Percentiles rank a stretch among this genome's conserved stretches.
Conservation (phyloP, 2,113 vertebrate genomes). For the Poecilia latipinna region DNA sequence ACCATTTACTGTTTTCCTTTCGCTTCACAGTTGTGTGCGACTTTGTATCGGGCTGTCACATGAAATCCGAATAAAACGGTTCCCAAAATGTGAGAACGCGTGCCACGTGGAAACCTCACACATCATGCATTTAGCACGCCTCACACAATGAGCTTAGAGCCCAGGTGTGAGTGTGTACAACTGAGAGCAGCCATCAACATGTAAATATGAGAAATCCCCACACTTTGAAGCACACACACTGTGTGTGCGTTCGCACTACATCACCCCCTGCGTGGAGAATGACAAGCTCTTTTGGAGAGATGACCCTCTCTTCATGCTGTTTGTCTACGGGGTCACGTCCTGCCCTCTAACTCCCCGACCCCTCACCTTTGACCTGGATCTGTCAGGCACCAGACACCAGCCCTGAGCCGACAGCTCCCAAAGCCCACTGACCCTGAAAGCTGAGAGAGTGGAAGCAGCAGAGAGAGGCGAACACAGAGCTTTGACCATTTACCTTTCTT, state of each 20-base stretch:
- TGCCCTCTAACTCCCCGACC: constrained; percentile 68
- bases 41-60: neutral
- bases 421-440: constrained; percentile 74
- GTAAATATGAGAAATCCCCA: constrained; percentile 35
- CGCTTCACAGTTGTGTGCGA: neutral
- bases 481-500: constrained; percentile 51
- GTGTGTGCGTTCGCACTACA: constrained; percentile 40
- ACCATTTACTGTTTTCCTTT: neutral
- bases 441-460: constrained; percentile 9
- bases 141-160: constrained; percentile 3
- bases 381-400: constrained; percentile 69
- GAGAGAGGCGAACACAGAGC: constrained; percentile 23
- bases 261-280: constrained; percentile 70
- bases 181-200: constrained; percentile 32
- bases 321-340: constrained; percentile 73
- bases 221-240: constrained; percentile 29
- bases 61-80: neutral
- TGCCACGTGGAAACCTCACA: constrained; percentile 15
- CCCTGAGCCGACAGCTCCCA: constrained; percentile 77
- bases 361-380: constrained; percentile 63
- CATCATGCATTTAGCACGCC: constrained; percentile 18
- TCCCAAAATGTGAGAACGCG: constrained; percentile 20
- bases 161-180: constrained; percentile 35
- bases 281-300: constrained; percentile 72
- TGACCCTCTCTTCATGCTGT: constrained; percentile 69